Evolutionary conservation across 37 sponge, comb jelly and placozoan species (phyloP).

Genomic region (Tethya wilhelma): DNA sequence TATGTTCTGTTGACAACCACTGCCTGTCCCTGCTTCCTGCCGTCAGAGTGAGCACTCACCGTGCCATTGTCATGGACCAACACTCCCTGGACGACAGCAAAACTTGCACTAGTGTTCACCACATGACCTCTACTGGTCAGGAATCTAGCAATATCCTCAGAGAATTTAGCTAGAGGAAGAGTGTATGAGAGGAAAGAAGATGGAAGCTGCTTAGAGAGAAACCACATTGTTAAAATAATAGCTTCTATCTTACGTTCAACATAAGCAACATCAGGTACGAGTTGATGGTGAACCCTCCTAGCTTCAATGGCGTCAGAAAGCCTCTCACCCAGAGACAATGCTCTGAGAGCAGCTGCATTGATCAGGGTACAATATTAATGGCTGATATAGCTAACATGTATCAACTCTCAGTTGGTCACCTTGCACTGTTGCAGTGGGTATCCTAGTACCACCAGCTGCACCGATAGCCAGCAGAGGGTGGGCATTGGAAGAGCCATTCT

Average conservation of each 20-base stretch:
- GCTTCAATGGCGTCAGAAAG: slow-evolving; percentile 53
- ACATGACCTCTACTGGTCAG: slow-evolving; percentile 39
- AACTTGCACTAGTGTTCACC: neutral
- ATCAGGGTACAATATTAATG: neutral
- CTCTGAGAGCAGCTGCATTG: slow-evolving; percentile 35
- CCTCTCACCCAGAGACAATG: slow-evolving; percentile 16
- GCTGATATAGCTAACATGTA: too few relatives aligned
- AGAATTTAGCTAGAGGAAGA: slow-evolving; percentile 28
- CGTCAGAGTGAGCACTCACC: slow-evolving; percentile 59
- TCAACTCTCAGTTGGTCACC: too few relatives aligned
- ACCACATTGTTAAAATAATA: neutral
- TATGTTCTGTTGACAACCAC: slow-evolving; percentile 17
- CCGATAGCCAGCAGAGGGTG: slow-evolving; percentile 26
- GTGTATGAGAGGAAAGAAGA: neutral
- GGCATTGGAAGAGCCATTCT: neutral
- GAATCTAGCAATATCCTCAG: slow-evolving; percentile 14
- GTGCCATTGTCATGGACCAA: neutral
- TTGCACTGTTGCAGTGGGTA: slow-evolving; percentile 61
- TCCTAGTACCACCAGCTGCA: slow-evolving; percentile 71
- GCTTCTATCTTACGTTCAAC: slow-evolving; percentile 41
- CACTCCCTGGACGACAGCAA: slow-evolving; percentile 50
- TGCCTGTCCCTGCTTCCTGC: slow-evolving; percentile 54
- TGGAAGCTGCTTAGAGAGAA: neutral
- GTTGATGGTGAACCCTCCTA: slow-evolving; percentile 76
- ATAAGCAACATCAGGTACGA: slow-evolving; percentile 53